phyloP scores from a whole-genome alignment of 2,113 vertebrate species.

The Zosterops borbonicus region DNA sequence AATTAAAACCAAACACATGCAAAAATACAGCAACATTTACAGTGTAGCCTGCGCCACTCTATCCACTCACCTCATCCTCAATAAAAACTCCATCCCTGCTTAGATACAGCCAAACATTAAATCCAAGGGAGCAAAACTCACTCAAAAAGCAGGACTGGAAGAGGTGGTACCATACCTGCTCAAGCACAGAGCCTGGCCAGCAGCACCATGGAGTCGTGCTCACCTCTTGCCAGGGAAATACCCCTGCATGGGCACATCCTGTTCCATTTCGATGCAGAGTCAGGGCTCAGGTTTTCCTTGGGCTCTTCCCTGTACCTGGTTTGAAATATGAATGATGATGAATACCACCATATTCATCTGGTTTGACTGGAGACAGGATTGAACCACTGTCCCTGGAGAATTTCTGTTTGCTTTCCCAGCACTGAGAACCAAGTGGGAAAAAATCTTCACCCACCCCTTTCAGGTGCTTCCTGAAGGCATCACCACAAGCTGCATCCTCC shows the following conservation, averaged over 20 bases:
- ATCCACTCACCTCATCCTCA: neutral
- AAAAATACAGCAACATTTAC: neutral
- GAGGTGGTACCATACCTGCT: neutral
- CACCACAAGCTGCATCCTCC: neutral
- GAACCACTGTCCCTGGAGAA: neutral
- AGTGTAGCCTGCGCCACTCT: neutral
- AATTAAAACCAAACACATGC: neutral
- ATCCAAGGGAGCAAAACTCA: neutral
- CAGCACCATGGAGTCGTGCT: accelerated
- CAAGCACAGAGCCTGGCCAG: neutral
- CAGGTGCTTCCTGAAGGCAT: neutral
- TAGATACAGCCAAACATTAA: neutral
- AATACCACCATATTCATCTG: neutral
- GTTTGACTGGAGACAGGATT: neutral
- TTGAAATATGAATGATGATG: neutral
- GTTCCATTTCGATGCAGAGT: neutral
- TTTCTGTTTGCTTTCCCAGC: neutral
- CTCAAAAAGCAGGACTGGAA: neutral
- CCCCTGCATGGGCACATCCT: accelerated
- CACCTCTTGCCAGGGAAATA: neutral
- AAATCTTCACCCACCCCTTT: neutral
- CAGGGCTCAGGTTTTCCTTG: neutral
- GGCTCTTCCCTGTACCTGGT: neutral
- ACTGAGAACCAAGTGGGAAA: neutral
- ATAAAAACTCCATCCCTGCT: neutral